phyloP scores from a whole-genome alignment of 2,888 invertebrate genomes.

The Clanis bilineata region DNA sequence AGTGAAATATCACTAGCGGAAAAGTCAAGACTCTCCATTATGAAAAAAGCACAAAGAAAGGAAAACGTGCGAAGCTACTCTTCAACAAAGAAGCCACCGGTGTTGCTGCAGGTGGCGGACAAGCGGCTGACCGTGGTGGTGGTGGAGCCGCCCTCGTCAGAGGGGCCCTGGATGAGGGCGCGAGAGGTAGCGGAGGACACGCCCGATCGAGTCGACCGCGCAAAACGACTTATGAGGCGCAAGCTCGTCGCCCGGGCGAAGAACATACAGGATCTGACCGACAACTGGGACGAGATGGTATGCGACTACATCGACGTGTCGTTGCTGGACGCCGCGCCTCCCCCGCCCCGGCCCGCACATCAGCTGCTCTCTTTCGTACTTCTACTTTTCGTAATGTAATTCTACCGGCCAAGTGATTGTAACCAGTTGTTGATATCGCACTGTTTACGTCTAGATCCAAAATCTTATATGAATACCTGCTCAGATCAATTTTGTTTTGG shows the following conservation, averaged over 20 bases:
- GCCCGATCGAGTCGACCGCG: constrained; percentile 47
- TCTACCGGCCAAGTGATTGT: too few species aligned
- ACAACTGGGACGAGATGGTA: constrained; percentile 67
- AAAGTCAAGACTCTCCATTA: constrained; percentile 64
- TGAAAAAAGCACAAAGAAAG: constrained; percentile 61
- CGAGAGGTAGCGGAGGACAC: constrained; percentile 46
- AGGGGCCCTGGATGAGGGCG: constrained; percentile 42
- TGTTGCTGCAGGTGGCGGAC: constrained; percentile 59
- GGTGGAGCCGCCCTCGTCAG: constrained; percentile 51
- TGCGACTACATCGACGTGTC: constrained; percentile 69
- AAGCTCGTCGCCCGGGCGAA: constrained; percentile 58
- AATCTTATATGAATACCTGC: not conserved
- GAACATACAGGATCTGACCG: constrained; percentile 60
- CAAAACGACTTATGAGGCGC: constrained; percentile 62
- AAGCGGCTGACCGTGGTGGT: constrained; percentile 58
- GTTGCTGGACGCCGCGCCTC: constrained; percentile 29
- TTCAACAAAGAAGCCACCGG: constrained; percentile 59
- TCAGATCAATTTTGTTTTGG: too few species aligned
- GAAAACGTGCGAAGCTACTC: constrained; percentile 39
- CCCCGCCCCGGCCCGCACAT: not conserved
- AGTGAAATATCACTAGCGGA: constrained; percentile 57
- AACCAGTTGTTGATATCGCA: too few species aligned
- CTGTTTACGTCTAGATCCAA: too few species aligned
- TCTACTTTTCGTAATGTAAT: not conserved
- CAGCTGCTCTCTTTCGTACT: not conserved